Base-by-base conservation (phyloP, 2,797 vertebrate species). In the Lagorchestes hirsutus region DNA sequence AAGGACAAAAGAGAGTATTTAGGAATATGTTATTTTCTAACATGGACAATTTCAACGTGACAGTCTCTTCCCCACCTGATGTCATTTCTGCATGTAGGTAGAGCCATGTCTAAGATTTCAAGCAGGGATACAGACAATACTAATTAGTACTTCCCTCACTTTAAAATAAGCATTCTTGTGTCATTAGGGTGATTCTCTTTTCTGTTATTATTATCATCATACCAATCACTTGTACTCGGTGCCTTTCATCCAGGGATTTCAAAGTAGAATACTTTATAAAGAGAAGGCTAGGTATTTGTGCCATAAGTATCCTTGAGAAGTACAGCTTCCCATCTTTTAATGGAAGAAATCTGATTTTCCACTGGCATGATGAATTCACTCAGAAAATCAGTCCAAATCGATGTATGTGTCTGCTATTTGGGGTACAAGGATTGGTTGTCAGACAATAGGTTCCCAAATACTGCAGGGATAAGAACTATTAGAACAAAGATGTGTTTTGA, bases 211-310 rank as follows among this genome's bases (percentile, higher is more conserved):
- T 52, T 8, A 24, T 54, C 56, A 13, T 18, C 56, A 55, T 56
- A 94, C 29, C 56, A 56, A 8, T 74, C 57, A 27, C 13, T 14
- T 27, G 31, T 1, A 16, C 55, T 11, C 52, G 3, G 0, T 3
- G 10, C 54, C 90, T 95, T 96, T 92, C 93, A 87, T 90, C 95
- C 59, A 22, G 0, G n/a, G 55, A 91, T 93, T 92, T 96, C 95
- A 95, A 95, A 97, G 95, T 55, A 3, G 62, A 52, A 22, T 0
- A 34, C 56, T 59, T 29, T 0, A 9, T 3, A 14, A 74, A 92
- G 55, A 92, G 62, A 31, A 0, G 46, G 27, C 29, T 56, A 14
- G 31, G 93, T 87, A 29, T 54, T 29, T 13, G 57, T 16, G 8
- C 29, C 27, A 11, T 4, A 54, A 28, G 57, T 40, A 55, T 14